Conservation (phyloP, 2,888 invertebrate species). For the Eupithecia abbreviata region DNA sequence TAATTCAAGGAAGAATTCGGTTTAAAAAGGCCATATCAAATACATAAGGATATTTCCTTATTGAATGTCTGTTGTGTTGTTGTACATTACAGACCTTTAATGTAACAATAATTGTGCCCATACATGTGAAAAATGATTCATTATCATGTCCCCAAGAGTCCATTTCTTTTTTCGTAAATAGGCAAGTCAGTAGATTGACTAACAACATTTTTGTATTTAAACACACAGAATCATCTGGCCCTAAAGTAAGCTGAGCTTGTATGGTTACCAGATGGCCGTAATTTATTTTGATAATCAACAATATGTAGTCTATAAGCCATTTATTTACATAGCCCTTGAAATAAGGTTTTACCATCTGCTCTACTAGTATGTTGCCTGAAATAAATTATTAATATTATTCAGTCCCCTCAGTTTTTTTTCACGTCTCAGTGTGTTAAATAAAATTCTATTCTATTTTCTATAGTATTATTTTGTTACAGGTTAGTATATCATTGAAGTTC, state of each 20-base stretch:
- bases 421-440: too few species aligned
- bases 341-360: not conserved
- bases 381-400: not conserved
- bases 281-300: too few species aligned
- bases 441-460: not conserved
- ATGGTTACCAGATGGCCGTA: not conserved
- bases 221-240: too few species aligned
- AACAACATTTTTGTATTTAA: too few species aligned
- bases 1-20: slow-evolving; percentile 6
- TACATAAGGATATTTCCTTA: slow-evolving; percentile 28
- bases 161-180: not conserved
- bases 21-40: not conserved
- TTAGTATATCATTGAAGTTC: slow-evolving; percentile 99
- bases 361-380: not conserved
- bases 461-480: slow-evolving; percentile 83
- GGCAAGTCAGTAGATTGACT: not conserved
- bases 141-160: not conserved
- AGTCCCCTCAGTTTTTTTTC: not conserved
- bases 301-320: not conserved
- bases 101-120: not conserved
- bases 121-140: not conserved
- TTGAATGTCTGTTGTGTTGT: not conserved
- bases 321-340: not conserved
- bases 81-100: not conserved
- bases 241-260: too few species aligned